Evolutionary conservation across 2,888 invertebrate genomes (phyloP).

Genomic region (Chymomyza amoena): DNA sequence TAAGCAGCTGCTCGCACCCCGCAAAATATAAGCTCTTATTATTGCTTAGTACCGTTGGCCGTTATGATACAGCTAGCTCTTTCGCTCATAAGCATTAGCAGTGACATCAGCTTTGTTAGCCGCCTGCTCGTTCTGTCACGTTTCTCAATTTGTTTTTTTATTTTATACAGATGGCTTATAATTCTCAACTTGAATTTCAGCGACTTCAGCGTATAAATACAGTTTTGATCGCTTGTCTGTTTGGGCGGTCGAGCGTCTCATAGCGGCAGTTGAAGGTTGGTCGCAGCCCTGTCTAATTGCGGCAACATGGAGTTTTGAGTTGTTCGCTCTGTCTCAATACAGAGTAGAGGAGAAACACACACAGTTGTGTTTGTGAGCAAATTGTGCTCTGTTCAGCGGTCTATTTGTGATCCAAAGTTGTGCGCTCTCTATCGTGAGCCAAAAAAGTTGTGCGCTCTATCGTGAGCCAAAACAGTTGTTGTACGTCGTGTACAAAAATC

Average conservation of each 20-base stretch:
- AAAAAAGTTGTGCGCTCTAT: no score
- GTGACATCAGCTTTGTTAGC: neutral
- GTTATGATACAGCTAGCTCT: neutral
- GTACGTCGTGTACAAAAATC: no score
- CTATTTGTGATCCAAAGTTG: no score
- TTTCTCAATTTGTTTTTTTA: neutral
- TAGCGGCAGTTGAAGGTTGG: conserved; percentile 26
- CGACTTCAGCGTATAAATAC: neutral
- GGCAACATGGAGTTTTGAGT: neutral
- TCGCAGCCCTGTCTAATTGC: conserved; percentile 38
- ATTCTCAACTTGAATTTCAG: conserved; percentile 30
- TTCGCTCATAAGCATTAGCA: neutral
- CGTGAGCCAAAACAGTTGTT: no score
- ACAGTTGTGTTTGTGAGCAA: no score
- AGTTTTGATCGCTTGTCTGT: neutral
- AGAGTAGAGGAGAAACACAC: no score
- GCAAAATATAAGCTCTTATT: no score
- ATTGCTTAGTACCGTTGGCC: no score
- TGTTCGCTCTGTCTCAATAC: no score
- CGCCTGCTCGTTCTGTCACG: neutral
- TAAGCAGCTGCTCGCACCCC: no score
- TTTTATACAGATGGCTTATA: conserved; percentile 3
- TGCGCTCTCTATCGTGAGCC: no score
- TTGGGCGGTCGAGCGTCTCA: neutral
- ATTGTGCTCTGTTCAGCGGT: no score